Base-by-base conservation (phyloP, 2,888 invertebrate species). In the Cephus pygmeus region DNA sequence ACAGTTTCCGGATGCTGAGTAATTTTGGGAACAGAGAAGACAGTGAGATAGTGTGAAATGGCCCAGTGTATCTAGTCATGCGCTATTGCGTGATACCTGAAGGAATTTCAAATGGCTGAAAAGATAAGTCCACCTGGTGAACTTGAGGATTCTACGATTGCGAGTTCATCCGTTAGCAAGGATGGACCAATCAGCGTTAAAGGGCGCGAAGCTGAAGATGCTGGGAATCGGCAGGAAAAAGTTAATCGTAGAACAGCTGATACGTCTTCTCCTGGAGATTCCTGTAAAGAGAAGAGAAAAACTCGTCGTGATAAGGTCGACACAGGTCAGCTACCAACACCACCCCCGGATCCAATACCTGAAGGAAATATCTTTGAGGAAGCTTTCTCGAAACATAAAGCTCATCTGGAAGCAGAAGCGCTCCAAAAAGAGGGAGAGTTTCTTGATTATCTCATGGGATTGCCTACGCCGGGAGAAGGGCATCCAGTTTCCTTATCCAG, bases 361-460 rank as follows among this genome's bases (percentile, higher is more conserved):
- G 75, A 77, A 68, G 73, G 34, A 2, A 75, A 79, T 56, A 69
- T 69, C 75, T 36, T 3, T 6, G 34, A 35, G 31, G 78, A 34
- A 23, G 75, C 40, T 12, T 74, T 74, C 35, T 30, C 74, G 12
- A 34, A 40, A 12, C 74, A 74, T 11, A 74, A 74, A 34, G 69
- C 12, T 35, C 69, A 31, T 6, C 36, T 11, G 30, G 69, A 31
- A 34, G 11, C 77, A 77, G 76, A 79, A 80, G 83, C 82, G 35
- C 82, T 83, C 81, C 88, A 80, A 79, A 89, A 87, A 82, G 90
- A 92, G 77, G 90, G 89, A n/a, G 92, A 93, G 69, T 91, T 93
- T 79, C 86, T 93, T 33, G 92, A 92, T 75, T 93, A 93, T 83
- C 86, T 93, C 34, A 91, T 91, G 78, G 89, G 91, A 23, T 84